Base-by-base conservation (phyloP, 2,797 vertebrate genomes). In the Spinus olivaceus region DNA sequence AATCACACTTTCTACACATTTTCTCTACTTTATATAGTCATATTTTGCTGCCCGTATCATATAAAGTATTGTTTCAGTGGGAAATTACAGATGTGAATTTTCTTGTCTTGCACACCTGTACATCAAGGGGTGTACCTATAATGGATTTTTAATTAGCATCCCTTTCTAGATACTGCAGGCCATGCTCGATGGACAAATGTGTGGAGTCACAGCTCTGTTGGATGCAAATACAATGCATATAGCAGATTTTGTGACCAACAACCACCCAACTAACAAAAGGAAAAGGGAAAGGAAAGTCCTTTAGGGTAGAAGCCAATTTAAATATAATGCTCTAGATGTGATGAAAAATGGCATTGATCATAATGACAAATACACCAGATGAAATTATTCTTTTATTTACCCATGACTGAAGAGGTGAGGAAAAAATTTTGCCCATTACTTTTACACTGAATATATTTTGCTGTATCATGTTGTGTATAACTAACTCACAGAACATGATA, bases 31-130 rank as follows among this genome's bases (percentile, higher is more conserved):
- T 19, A 28, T 46, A 14, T 11, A 24, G 11, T 9, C 66, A 46
- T 25, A 44, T 60, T 53, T 3, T 3, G 13, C 27, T 53, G 35
- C 9, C 49, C 5, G 1, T 42, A n/a, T 56, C 42, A 22, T 23
- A 51, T 1, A 32, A 70, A 60, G 2, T n/a, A 65, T 32, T 63
- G 0, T 24, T 56, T 72, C 41, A n/a, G 5, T 1, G 1, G 19
- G 3, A 76, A 67, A 57, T 2, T 21, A 14, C 3, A 74, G 12
- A 64, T 46, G 39, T 8, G 5, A 14, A n/a, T 10, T 53, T 51
- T 81, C 12, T 59, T 78, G 6, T 76, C 49, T 76, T 80, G 8
- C 4, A 11, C 39, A 37, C 13, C n/a, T 66, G 24, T 54, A 33
- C 24, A 61, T 18, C 24, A 39, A 54, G 21, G 10, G 4, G 1